Evolutionary conservation across 2,888 invertebrate species (phyloP).

Genomic region (Hirtodrosophila histrioides): DNA sequence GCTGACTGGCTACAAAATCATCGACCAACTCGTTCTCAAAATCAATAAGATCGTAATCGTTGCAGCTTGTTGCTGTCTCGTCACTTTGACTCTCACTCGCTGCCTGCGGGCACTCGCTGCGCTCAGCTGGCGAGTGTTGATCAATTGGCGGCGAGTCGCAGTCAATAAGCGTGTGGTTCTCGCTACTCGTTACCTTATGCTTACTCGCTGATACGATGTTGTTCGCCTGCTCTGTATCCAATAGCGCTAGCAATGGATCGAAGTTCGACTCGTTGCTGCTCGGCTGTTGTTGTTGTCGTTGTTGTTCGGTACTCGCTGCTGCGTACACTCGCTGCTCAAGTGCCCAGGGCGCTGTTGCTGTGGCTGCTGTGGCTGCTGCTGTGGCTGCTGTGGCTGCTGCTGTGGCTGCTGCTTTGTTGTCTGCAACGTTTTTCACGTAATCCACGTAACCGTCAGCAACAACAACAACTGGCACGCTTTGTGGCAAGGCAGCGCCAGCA

Average conservation of each 20-base stretch:
- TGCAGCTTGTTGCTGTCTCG: conserved; percentile 62
- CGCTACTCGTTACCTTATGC: conserved; percentile 21
- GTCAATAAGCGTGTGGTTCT: conserved; percentile 6
- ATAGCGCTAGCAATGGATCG: too few relatives aligned
- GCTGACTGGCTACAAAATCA: conserved; percentile 84
- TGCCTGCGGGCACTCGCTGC: neutral
- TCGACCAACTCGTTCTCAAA: conserved; percentile 66
- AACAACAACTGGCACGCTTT: conserved; percentile 49
- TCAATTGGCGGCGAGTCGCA: conserved; percentile 2
- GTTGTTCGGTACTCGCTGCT: conserved; percentile 13
- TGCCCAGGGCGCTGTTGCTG: neutral
- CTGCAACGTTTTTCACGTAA: conserved; percentile 58
- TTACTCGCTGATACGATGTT: conserved; percentile 2
- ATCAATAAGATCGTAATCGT: conserved; percentile 72
- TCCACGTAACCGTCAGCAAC: conserved; percentile 70
- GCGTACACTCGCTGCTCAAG: conserved; percentile 25
- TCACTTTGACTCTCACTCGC: conserved; percentile 12
- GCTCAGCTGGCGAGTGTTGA: conserved; percentile 4
- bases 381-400: neutral
- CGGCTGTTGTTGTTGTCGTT: conserved; percentile 7
- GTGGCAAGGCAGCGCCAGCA: conserved; percentile 41
- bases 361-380: conserved; percentile 9
- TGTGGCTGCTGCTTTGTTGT: conserved; percentile 35
- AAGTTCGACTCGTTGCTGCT: neutral
- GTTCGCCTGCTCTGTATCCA: too few relatives aligned